Base-by-base conservation (phyloP, 2,797 vertebrate species). In the Sphenopsis melanotis region DNA sequence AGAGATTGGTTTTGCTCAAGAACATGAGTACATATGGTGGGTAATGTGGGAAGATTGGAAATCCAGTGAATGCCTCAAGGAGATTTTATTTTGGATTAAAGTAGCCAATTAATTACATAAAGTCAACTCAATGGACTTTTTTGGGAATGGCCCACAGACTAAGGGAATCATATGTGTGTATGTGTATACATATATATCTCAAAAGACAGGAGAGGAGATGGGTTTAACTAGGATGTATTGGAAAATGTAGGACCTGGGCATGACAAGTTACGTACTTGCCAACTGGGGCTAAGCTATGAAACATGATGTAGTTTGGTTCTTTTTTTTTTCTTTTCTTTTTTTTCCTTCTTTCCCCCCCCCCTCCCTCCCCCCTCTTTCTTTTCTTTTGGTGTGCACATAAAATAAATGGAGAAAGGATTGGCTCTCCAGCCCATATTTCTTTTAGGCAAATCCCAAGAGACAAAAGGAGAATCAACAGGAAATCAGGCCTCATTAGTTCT, bases 391-490 rank as follows among this genome's bases (percentile, higher is more conserved):
- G 34, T 30, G 12, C 9, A 34, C 19, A 47, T 68, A 64, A 89
- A 92, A 83, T 44, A 60, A 89, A 34, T 0, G 0, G 64, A 81
- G 22, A 89, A 21, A 37, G 7, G 8, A 55, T 13, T 93, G 53
- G 10, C 52, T 75, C 15, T 78, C 29, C 11, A 56, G 22, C 5
- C 20, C 8, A 3, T 82, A 32, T 87, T 91, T 84, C 60, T 91
- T 82, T 79, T 42, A 84, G 34, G 41, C 29, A 89, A 85, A 87
- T 87, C 57, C 61, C 7, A 11, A 60, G 34, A 82, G 46, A 79
- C 66, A 87, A 91, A 87, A 84, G 42, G 50, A 89, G 57, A 94
- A 85, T 76, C 66, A 89, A 93, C 71, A 91, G 79, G 66, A 93
- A 89, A 79, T 94, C 55, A 87, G 37, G 71, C 70, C 53, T 82